phyloP scores from a whole-genome alignment of 2,888 invertebrate species.

The Drosophila gaucha region DNA sequence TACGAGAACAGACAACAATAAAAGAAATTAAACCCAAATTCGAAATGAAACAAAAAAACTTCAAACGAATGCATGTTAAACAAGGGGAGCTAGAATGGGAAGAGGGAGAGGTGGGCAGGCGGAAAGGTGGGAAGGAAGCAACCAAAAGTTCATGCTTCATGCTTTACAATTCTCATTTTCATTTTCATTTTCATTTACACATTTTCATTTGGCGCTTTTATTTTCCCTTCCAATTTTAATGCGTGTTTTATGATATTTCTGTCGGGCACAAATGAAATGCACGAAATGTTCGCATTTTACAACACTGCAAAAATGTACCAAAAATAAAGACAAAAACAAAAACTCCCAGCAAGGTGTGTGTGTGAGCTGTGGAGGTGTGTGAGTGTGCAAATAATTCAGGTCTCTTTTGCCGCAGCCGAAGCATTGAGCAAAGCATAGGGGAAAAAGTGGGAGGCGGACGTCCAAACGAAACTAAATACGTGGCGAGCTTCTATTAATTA shows the following conservation, averaged over 20 bases:
- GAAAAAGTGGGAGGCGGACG: neutral
- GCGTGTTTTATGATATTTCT: conserved; percentile 25
- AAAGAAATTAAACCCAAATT: conserved; percentile 17
- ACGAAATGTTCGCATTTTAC: conserved; percentile 35
- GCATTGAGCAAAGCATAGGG: neutral
- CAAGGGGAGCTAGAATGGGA: neutral
- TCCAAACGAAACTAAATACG: neutral
- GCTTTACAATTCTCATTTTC: conserved; percentile 27
- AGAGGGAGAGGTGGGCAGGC: neutral
- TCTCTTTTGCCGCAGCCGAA: conserved; percentile 41
- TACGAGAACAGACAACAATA: conserved; percentile 16
- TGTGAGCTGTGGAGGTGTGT: conserved; percentile 3
- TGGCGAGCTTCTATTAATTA: neutral
- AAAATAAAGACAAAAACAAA: conserved; percentile 29
- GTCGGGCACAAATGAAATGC: conserved; percentile 28
- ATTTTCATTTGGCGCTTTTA: conserved; percentile 29
- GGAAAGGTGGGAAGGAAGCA: conserved; percentile 16
- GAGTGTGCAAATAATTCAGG: conserved; percentile 43
- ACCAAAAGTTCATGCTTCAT: conserved; percentile 26
- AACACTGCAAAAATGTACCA: conserved; percentile 46
- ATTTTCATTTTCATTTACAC: conserved; percentile 14
- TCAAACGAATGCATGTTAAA: conserved; percentile 53
- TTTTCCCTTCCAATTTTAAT: conserved; percentile 21
- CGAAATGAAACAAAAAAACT: conserved; percentile 25
- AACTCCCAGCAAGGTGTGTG: conserved; percentile 6